Evolutionary conservation across 2,888 invertebrate species (phyloP).

Genomic region (Tipula lateralis): DNA sequence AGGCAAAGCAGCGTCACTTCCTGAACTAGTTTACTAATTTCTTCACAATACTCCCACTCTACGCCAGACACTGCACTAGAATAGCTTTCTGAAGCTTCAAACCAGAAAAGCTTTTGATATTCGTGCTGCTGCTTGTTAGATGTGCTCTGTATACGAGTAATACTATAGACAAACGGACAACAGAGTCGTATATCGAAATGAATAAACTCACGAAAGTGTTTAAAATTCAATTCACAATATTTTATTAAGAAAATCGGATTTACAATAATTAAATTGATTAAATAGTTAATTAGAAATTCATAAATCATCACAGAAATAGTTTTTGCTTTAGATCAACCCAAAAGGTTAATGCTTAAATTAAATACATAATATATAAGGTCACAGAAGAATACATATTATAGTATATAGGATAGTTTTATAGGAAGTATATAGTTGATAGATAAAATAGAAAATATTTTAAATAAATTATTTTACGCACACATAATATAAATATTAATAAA

Average conservation of each 20-base stretch:
- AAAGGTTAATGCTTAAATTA: neutral
- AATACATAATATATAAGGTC: neutral
- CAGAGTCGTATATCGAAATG: too few species aligned
- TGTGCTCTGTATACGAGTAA: too few species aligned
- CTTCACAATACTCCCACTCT: too few species aligned
- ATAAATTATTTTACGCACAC: neutral
- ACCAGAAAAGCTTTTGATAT: too few species aligned
- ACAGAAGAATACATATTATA: neutral
- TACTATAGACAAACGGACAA: too few species aligned
- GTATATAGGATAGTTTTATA: neutral
- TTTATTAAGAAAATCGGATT: neutral
- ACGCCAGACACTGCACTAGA: too few species aligned
- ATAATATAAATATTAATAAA: conserved; percentile 25
- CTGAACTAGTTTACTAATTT: too few species aligned
- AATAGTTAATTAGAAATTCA: neutral
- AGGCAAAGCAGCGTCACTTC: too few species aligned
- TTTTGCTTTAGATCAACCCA: neutral
- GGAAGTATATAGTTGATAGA: neutral
- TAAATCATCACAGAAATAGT: conserved; percentile 11
- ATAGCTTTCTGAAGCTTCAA: too few species aligned
- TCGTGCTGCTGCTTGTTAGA: too few species aligned
- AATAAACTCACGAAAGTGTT: neutral
- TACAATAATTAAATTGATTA: neutral
- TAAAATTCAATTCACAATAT: neutral
- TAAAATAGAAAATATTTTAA: neutral